These are phyloP conservation scores for Ceuthmochares aereus DNA, from an alignment of 2,113 vertebrate genomes.

Conservation along the genomic window DNA sequence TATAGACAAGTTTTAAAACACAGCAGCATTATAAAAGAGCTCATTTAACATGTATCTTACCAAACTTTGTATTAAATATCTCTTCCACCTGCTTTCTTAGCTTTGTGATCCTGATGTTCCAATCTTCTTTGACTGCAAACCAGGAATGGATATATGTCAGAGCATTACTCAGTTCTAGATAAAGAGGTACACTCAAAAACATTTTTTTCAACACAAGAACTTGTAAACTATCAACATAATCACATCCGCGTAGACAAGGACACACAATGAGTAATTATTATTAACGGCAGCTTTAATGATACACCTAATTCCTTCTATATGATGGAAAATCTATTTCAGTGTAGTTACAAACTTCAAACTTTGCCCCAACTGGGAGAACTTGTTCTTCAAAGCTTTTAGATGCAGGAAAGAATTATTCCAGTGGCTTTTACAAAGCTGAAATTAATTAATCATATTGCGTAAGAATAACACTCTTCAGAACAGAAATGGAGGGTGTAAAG, in stretches of 20 bases:
- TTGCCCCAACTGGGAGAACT: not conserved
- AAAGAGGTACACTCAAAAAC: not conserved
- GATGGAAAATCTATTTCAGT: not conserved
- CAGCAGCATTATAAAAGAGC: not conserved
- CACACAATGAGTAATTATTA: not conserved
- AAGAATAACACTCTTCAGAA: not conserved
- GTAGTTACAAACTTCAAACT: not conserved
- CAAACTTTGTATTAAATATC: conserved; percentile 83
- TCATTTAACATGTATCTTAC: conserved; percentile 61
- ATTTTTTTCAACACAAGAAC: not conserved
- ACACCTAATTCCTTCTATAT: not conserved
- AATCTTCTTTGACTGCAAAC: conserved; percentile 80
- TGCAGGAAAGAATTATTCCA: not conserved
- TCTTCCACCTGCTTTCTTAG: conserved; percentile 83
- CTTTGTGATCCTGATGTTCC: conserved; percentile 83
- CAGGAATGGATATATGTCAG: not conserved
- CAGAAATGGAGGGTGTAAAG: not conserved
- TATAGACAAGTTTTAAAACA: not conserved
- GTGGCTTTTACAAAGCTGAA: not conserved
- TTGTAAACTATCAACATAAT: not conserved
- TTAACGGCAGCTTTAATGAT: not conserved
- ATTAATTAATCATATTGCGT: not conserved
- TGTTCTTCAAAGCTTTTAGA: not conserved
- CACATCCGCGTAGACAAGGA: not conserved
- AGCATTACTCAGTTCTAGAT: not conserved